Evolutionary conservation across 2,113 vertebrate genomes (phyloP).

Genomic region (Ammodytes dubius): DNA sequence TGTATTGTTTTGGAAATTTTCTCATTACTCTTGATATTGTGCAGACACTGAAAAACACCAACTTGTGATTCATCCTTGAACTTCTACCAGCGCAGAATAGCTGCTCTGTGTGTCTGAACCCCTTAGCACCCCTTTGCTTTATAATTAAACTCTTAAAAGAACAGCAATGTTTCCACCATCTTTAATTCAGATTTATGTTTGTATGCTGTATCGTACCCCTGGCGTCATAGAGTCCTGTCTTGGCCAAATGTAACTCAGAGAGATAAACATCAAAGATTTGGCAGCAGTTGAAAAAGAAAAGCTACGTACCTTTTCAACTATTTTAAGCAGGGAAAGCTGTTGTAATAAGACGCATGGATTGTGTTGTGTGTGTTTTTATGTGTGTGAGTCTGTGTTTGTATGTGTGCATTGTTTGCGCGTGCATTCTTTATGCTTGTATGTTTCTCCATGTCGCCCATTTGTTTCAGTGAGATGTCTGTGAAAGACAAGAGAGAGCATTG

Average conservation of each 20-base stretch:
- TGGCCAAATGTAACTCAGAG: constrained; percentile 1
- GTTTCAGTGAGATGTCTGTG: constrained; percentile 8
- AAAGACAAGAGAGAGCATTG: constrained; percentile 29
- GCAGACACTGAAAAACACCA: too few species aligned
- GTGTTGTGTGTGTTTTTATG: neutral
- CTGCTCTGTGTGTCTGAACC: too few species aligned
- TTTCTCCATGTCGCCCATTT: neutral
- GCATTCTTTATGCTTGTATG: neutral
- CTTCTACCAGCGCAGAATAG: too few species aligned
- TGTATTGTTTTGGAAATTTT: too few species aligned
- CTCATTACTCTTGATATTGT: too few species aligned
- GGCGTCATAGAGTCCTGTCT: constrained; percentile 1
- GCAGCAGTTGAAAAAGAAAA: constrained; percentile 9
- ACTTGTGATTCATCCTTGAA: too few species aligned
- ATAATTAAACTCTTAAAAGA: too few species aligned
- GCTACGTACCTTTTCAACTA: neutral
- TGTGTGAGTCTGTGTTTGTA: neutral
- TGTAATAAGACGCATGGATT: constrained; percentile 5
- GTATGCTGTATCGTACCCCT: neutral
- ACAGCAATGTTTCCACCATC: too few species aligned
- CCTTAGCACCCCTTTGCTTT: too few species aligned
- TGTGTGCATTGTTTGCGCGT: neutral
- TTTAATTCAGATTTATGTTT: neutral
- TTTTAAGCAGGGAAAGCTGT: neutral
- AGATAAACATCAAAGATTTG: constrained; percentile 29